phyloP scores from a whole-genome alignment of 2,113 vertebrate genomes.

The Hyaena hyaena region DNA sequence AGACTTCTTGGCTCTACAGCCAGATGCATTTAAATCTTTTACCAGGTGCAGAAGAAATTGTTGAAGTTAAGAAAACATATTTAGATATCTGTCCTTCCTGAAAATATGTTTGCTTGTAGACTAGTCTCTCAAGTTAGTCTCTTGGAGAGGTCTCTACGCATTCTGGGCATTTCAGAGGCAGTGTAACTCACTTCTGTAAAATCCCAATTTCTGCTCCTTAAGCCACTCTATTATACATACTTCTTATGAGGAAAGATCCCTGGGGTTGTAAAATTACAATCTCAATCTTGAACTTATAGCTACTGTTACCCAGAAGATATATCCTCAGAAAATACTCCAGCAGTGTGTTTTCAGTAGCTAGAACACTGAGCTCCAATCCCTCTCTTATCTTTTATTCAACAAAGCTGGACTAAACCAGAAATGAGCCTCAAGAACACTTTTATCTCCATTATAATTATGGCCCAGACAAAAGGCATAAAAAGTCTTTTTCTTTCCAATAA shows the following conservation, averaged over 20 bases:
- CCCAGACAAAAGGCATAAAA: not conserved
- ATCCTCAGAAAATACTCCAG: not conserved
- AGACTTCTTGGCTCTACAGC: not conserved
- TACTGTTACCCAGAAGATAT: not conserved
- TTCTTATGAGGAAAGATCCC: not conserved
- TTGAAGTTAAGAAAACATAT: slow-evolving; percentile 42
- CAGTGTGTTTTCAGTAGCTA: not conserved
- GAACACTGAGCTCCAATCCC: not conserved
- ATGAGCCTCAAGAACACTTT: not conserved
- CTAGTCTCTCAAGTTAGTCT: not conserved
- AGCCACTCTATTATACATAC: not conserved
- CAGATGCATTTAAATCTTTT: slow-evolving; percentile 36
- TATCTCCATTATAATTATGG: not conserved
- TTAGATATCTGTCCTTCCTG: slow-evolving; percentile 36
- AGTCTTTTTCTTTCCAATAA: not conserved
- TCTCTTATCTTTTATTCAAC: not conserved
- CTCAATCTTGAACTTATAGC: not conserved
- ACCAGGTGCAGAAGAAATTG: slow-evolving; percentile 22
- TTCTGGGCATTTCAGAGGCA: not conserved
- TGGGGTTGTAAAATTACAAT: not conserved
- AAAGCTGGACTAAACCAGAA: not conserved
- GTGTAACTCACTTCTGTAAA: not conserved
- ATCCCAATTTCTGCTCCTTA: not conserved
- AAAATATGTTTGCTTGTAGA: not conserved
- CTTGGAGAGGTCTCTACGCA: not conserved